These are phyloP conservation scores for Theretra japonica DNA, from an alignment of 2,888 invertebrate species.

Conservation along the genomic window DNA sequence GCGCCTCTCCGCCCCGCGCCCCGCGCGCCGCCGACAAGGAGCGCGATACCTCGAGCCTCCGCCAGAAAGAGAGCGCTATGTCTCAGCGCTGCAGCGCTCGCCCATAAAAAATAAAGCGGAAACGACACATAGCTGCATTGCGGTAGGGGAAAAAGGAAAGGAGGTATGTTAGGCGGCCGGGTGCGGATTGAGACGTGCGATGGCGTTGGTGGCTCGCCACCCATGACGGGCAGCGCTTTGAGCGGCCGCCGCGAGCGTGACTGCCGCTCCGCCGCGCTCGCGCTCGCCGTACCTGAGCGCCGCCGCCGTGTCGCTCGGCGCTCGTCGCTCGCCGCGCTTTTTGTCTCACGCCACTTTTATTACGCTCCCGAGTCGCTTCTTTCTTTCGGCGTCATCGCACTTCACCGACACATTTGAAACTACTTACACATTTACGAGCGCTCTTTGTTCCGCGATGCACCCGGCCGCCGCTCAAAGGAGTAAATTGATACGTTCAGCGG, in stretches of 20 bases:
- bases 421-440: slow-evolving; percentile 78
- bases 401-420: slow-evolving; percentile 78
- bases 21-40: slow-evolving; percentile 61
- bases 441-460: slow-evolving; percentile 70
- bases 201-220: slow-evolving; percentile 84
- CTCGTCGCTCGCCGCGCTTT: slow-evolving; percentile 60
- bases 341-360: slow-evolving; percentile 82
- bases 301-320: slow-evolving; percentile 51
- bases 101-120: slow-evolving; percentile 83
- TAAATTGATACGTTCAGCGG: slow-evolving; percentile 72
- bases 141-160: slow-evolving; percentile 84
- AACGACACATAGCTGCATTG: slow-evolving; percentile 84
- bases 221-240: slow-evolving; percentile 82
- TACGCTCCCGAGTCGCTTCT: slow-evolving; percentile 72
- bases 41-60: slow-evolving; percentile 62
- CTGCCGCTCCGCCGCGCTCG: slow-evolving; percentile 52
- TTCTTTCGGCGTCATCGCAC: slow-evolving; percentile 70
- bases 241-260: slow-evolving; percentile 62
- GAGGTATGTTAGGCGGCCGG: slow-evolving; percentile 80
- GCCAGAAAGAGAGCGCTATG: slow-evolving; percentile 73
- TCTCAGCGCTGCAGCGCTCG: slow-evolving; percentile 81
- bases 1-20: slow-evolving; percentile 62
- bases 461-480: slow-evolving; percentile 67
- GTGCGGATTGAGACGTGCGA: slow-evolving; percentile 85
- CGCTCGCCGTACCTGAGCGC: slow-evolving; percentile 43